Percentiles rank a stretch among this genome's conserved stretches.
Conservation (phyloP, 2,797 vertebrate genomes). For the Chrosomus eos region DNA sequence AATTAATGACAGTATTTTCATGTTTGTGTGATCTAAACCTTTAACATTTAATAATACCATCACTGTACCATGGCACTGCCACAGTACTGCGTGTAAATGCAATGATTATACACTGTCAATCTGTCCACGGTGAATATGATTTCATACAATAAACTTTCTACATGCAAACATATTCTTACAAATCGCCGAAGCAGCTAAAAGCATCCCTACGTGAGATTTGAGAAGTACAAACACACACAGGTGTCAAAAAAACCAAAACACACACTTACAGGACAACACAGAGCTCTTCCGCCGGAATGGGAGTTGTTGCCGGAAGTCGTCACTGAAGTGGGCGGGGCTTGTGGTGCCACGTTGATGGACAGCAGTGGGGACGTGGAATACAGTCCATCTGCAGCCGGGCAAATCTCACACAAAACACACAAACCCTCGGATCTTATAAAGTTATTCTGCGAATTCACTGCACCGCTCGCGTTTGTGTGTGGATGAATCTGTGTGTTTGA, state of each 20-base stretch:
- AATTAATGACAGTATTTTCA: too few species aligned
- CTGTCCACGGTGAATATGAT: background rate
- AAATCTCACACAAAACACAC: slow-evolving; percentile 11
- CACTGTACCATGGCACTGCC: background rate
- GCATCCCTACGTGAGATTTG: background rate
- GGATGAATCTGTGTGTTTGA: slow-evolving; percentile 64
- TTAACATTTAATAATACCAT: background rate
- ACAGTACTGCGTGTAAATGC: background rate
- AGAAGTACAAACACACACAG: background rate
- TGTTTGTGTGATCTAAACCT: too few species aligned
- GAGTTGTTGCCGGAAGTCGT: slow-evolving; percentile 15
- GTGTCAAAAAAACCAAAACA: background rate
- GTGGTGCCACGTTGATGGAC: slow-evolving; percentile 86
- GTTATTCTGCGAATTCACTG: background rate
- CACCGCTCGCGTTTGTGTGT: slow-evolving; percentile 26
- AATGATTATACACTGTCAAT: background rate
- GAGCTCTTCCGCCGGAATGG: background rate
- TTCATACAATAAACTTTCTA: background rate
- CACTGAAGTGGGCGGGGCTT: slow-evolving; percentile 56
- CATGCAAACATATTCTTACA: background rate
- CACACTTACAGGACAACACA: background rate
- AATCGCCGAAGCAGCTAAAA: background rate
- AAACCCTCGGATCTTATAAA: background rate
- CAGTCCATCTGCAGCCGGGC: slow-evolving; percentile 61
- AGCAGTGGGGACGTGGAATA: slow-evolving; percentile 82